These are phyloP conservation scores for Capreolus pygargus DNA, from an alignment of 2,113 vertebrate genomes.

Conservation along the genomic window DNA sequence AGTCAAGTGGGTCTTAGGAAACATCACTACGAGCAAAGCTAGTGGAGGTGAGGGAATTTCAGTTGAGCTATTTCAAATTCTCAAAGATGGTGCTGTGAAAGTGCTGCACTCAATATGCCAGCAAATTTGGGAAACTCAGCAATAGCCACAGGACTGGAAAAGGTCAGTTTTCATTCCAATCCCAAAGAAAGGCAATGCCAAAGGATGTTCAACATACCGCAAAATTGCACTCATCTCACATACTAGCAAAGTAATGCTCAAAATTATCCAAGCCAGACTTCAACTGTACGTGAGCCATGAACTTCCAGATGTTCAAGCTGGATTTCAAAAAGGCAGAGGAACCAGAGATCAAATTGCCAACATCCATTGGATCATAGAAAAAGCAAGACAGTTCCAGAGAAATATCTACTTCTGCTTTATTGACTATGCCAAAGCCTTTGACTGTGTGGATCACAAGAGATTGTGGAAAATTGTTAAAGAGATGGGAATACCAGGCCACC, in stretches of 20 bases:
- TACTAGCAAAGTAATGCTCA: neutral
- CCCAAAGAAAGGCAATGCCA: neutral
- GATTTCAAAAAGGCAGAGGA: neutral
- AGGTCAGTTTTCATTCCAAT: neutral
- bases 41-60: neutral
- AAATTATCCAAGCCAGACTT: neutral
- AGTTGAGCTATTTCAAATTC: neutral
- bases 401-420: neutral
- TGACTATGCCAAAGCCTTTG: neutral
- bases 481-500: neutral
- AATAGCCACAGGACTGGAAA: neutral
- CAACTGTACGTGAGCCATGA: accelerated
- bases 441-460: neutral
- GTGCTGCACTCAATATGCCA: neutral
- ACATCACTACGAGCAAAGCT: neutral
- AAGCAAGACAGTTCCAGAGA: neutral
- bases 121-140: neutral
- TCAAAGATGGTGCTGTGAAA: neutral
- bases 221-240: neutral
- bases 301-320: neutral
- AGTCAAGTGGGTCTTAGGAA: neutral
- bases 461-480: neutral
- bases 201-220: accelerated
- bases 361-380: neutral
- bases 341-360: neutral